Base-by-base conservation (phyloP, 2,888 invertebrate genomes). In the Pegoplata infirma region DNA sequence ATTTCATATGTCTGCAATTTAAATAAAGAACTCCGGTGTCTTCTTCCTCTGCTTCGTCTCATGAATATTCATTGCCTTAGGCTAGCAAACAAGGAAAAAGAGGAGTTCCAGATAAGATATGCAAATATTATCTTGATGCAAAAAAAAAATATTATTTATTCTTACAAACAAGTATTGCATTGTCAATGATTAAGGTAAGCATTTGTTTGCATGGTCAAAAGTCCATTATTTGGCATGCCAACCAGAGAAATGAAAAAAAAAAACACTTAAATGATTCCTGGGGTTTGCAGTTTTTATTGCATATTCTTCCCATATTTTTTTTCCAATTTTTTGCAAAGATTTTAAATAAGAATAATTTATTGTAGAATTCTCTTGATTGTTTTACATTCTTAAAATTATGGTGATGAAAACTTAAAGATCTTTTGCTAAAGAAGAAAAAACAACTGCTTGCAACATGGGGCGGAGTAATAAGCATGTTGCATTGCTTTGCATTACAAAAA, bases 391-490 rank as follows among this genome's bases (percentile, higher is more conserved):
- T 32, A 17, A 74, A 74, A 78, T 69, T 74, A 66, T 66, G 66
- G 64, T 66, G 69, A 69, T 72, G 71, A 79, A 75, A 75, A 67
- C 55, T 63, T 61, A 5, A 40, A 40, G 36, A 40, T 40, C 36
- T 51, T 19, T 56, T 59, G 61, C 47, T 10, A 5, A 25, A 51
- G 21, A 25, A 3, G n/a, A n/a, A n/a, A n/a, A n/a, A n/a, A n/a
- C n/a, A n/a, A n/a, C 32, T 10, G 40, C 16, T 64, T 75, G 46
- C 75, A 67, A 61, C 63, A 79, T 46, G 75, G 75, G 79, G 75
- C 71, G 79, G 75, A 72, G 79, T 75, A 79, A 75, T 75, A 79
- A 75, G 71, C 67, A 79, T 67, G 79, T 75, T 71, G 69, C 44
- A 17, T 46, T 49, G 64, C 56, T 75, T 75, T 71, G 69, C 44